Evolutionary conservation across 2,797 vertebrate genomes (phyloP).

Genomic region (Alosa sapidissima): DNA sequence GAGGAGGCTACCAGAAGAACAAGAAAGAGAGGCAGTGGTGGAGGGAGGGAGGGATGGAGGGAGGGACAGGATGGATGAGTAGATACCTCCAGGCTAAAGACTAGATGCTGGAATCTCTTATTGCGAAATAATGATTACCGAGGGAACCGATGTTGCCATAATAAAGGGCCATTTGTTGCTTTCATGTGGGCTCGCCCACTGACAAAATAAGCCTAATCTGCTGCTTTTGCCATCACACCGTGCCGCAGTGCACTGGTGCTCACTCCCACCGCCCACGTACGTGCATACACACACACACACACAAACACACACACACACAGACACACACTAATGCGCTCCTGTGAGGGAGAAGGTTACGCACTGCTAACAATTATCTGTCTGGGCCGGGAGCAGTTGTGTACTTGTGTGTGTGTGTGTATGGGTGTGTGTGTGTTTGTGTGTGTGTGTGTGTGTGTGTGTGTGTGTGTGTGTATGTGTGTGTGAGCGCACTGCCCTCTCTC

Average conservation of each 20-base stretch:
- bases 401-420: slow-evolving; percentile 6
- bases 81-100: slow-evolving; percentile 56
- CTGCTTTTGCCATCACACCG: slow-evolving; percentile 60
- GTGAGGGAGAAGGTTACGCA: slow-evolving; percentile 70
- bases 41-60: slow-evolving; percentile 37
- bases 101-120: slow-evolving; percentile 67
- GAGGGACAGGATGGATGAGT: slow-evolving; percentile 32
- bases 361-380: slow-evolving; percentile 80
- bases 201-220: slow-evolving; percentile 76
- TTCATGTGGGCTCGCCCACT: slow-evolving; percentile 76
- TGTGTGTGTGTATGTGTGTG: not conserved
- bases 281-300: not conserved
- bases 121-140: slow-evolving; percentile 71
- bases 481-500: slow-evolving; percentile 42
- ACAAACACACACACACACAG: not conserved
- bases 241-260: slow-evolving; percentile 43
- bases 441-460: slow-evolving; percentile 24
- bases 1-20: slow-evolving; percentile 54
- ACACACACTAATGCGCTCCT: slow-evolving; percentile 63
- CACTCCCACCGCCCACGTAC: slow-evolving; percentile 65
- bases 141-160: slow-evolving; percentile 72
- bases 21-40: slow-evolving; percentile 57
- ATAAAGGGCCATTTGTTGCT: slow-evolving; percentile 74
- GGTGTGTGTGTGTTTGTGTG: slow-evolving; percentile 14
- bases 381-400: slow-evolving; percentile 60